Evolutionary conservation across 2,797 vertebrate species (phyloP).

Genomic region (Rachycentron canadum): DNA sequence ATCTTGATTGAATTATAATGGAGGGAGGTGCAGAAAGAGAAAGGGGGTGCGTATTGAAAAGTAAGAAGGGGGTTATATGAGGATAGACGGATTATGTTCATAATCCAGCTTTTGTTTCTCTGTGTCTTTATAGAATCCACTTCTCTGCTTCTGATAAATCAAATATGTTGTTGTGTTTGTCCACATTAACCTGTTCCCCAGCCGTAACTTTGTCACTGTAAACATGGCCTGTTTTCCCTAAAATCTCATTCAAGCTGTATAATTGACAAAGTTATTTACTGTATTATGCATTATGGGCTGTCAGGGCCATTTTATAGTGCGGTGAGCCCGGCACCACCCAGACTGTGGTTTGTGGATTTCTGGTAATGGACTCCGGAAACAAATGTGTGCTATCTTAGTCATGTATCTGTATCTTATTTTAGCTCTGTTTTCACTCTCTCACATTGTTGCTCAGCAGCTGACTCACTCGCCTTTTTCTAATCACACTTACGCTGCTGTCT

Average conservation of each 20-base stretch:
- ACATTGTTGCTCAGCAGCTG: slow-evolving; percentile 33
- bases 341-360: slow-evolving; percentile 14
- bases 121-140: slow-evolving; percentile 36
- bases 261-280: too few relatives aligned
- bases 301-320: not conserved
- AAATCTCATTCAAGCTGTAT: slow-evolving; percentile 17
- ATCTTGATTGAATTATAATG: slow-evolving; percentile 68
- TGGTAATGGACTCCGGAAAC: slow-evolving; percentile 2
- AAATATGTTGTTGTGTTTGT: slow-evolving; percentile 36
- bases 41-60: not conserved
- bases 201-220: slow-evolving; percentile 28
- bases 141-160: slow-evolving; percentile 27
- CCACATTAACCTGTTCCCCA: slow-evolving; percentile 18
- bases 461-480: slow-evolving; percentile 30
- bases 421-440: not conserved
- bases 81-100: slow-evolving; percentile 57
- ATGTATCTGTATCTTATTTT: slow-evolving; percentile 14
- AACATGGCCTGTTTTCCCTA: not conserved
- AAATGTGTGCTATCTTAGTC: slow-evolving; percentile 14
- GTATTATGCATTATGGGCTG: slow-evolving; percentile 12
- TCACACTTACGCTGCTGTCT: not conserved
- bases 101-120: slow-evolving; percentile 54
- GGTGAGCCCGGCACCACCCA: slow-evolving; percentile 9
- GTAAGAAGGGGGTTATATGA: slow-evolving; percentile 44
- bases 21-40: slow-evolving; percentile 3